Conservation (phyloP, 2,797 vertebrate species). For the Melanotaenia parkinsoni region DNA sequence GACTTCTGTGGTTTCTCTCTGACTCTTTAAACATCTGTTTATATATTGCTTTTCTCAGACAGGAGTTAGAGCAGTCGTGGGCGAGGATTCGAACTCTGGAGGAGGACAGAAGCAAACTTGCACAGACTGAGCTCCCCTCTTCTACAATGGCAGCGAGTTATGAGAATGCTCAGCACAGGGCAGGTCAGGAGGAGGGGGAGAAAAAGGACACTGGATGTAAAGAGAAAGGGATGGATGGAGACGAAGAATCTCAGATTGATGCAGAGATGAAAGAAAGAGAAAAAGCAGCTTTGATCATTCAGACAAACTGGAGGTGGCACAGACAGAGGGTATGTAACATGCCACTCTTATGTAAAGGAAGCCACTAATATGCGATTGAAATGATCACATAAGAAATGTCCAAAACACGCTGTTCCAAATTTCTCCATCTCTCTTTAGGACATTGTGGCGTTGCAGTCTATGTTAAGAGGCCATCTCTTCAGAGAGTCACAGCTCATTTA, state of each 20-base stretch:
- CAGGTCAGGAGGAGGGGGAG: conserved; percentile 59
- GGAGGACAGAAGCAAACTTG: conserved; percentile 43
- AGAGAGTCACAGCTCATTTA: conserved; percentile 73
- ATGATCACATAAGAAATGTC: conserved; percentile 22
- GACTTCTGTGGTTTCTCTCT: neutral
- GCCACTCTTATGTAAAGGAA: conserved; percentile 13
- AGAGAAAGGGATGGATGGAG: conserved; percentile 13
- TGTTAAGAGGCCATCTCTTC: conserved; percentile 84
- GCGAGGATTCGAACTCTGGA: conserved; percentile 77
- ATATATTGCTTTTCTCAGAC: conserved; percentile 68
- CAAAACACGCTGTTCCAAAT: conserved; percentile 13
- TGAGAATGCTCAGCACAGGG: conserved; percentile 58
- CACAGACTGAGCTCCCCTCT: conserved; percentile 19
- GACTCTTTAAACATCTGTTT: neutral
- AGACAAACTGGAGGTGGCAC: conserved; percentile 83
- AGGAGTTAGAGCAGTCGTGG: conserved; percentile 80
- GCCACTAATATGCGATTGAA: conserved; percentile 10
- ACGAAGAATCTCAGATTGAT: neutral
- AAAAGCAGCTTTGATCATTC: conserved; percentile 82
- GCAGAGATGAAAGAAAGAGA: conserved; percentile 38
- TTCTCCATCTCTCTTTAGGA: conserved; percentile 69
- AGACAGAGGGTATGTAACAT: conserved; percentile 75
- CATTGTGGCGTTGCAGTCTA: conserved; percentile 83
- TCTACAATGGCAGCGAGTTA: conserved; percentile 27
- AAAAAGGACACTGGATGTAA: conserved; percentile 42